Base-by-base conservation (phyloP, 2,797 vertebrate species). In the Acestrorhynchus altus region DNA sequence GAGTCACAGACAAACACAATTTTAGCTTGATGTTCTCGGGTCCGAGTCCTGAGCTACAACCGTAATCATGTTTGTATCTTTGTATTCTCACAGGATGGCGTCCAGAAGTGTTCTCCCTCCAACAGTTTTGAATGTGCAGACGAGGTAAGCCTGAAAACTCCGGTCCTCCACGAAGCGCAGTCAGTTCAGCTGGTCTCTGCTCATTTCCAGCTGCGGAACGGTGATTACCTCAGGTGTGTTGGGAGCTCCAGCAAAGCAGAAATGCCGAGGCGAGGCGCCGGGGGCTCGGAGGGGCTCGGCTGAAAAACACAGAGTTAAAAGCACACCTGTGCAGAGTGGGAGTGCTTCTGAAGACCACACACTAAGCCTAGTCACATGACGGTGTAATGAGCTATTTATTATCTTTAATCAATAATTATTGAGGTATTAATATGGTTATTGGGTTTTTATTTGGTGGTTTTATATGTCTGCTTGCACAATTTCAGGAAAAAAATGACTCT, bases 121-220 rank as follows among this genome's bases (percentile, higher is more conserved):
- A 89, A 88, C 18, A 90, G 86, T n/a, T 92, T 89, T n/a, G 89
- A 91, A 87, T 93, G 92, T 63, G 90, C 91, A 70, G 89, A 92
- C 60, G 83, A 86, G 81, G 85, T 86, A 78, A 81, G 69, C 15
- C 9, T 72, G 13, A 52, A 51, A 46, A 52, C n/a, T 31, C 39
- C 26, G 31, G n/a, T 2, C 24, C 26, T 49, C 42, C 24, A 46
- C 16, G 46, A 42, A 40, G 42, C 16, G 18, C 2, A 24, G 20
- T 52, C 18, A 52, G 56, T 59, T 59, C 24, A 59, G 22, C 26
- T 59, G 46, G 69, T 26, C 11, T 57, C 47, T 56, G 72, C 67
- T 67, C 44, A 8, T 74, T 59, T 64, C 56, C 40, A 73, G 47
- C 61, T 49, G 63, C 63, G 67, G 70, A 51, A n/a, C 28, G 68